phyloP scores from a whole-genome alignment of 2,113 vertebrate genomes.

The Cairina moschata region DNA sequence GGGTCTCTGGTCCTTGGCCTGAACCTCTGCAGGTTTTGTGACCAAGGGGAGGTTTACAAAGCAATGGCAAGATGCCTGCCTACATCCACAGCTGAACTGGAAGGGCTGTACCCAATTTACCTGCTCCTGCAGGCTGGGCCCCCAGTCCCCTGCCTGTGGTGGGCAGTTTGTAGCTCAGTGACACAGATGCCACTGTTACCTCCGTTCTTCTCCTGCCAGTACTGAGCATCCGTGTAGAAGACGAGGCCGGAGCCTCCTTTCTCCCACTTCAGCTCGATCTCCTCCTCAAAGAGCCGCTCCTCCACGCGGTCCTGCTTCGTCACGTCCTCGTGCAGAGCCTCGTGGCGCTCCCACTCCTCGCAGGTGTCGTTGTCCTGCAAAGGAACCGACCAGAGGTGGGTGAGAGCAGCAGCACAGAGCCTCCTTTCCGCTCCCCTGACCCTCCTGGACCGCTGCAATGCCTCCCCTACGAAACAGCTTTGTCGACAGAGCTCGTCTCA shows the following conservation, averaged over 20 bases:
- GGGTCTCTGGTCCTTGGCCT: background rate
- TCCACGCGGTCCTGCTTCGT: conserved; percentile 89
- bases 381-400: background rate
- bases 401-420: background rate
- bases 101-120: background rate
- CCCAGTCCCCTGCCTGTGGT: accelerated
- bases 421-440: background rate
- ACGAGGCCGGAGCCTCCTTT: conserved; percentile 96
- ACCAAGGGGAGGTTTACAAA: background rate
- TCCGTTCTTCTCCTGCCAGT: conserved; percentile 93
- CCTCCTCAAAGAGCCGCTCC: conserved; percentile 92
- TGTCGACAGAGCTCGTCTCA: background rate
- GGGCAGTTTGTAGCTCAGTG: background rate
- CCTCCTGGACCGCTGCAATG: accelerated
- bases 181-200: conserved; percentile 68
- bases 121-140: background rate
- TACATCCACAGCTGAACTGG: accelerated
- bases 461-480: background rate
- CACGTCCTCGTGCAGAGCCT: conserved; percentile 92
- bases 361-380: conserved; percentile 82
- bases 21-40: background rate
- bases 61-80: accelerated
- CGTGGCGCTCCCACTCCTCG: conserved; percentile 97
- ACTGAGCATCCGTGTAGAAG: conserved; percentile 96
- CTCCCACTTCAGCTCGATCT: conserved; percentile 98